A percentile compares a stretch with the other conserved stretches of the same genome.
Conservation (phyloP, 1,140 invertebrate genomes). For the Drosophila ambigua region DNA sequence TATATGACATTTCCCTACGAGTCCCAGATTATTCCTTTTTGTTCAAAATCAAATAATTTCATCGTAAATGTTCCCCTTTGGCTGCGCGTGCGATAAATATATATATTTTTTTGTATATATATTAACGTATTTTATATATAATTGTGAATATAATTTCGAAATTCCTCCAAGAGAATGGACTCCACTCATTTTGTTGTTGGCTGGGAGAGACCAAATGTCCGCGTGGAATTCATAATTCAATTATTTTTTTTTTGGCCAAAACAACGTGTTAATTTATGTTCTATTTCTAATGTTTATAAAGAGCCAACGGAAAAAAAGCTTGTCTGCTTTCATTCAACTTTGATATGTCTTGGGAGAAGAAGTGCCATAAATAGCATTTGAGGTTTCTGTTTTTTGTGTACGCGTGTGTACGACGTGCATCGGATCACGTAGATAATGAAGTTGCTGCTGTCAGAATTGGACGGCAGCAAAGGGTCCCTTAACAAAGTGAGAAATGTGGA, state of each 20-base stretch:
- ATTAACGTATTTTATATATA: too few species aligned
- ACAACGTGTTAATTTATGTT: constrained; percentile 47
- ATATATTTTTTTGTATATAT: too few species aligned
- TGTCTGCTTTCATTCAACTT: constrained; percentile 5
- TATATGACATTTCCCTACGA: too few species aligned
- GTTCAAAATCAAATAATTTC: too few species aligned
- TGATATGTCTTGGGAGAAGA: constrained; percentile 2
- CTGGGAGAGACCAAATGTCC: neutral
- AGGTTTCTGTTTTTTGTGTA: neutral
- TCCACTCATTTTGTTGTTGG: constrained; percentile 6
- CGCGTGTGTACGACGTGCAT: neutral
- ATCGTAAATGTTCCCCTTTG: too few species aligned
- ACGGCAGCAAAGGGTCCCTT: constrained; percentile 24
- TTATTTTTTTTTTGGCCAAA: constrained; percentile 17
- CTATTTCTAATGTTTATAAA: neutral
- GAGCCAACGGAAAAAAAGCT: neutral
- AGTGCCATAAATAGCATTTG: constrained; percentile 3
- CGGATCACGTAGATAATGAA: constrained; percentile 41
- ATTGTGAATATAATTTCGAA: constrained; percentile 48
- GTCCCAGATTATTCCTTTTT: too few species aligned
- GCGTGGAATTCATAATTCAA: neutral
- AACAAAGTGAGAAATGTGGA: constrained; percentile 25
- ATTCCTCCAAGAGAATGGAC: constrained; percentile 28
- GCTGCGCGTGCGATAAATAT: too few species aligned
- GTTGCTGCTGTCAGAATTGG: constrained; percentile 19